Conservation (phyloP, 2,888 invertebrate genomes). For the Phlogophora meticulosa region DNA sequence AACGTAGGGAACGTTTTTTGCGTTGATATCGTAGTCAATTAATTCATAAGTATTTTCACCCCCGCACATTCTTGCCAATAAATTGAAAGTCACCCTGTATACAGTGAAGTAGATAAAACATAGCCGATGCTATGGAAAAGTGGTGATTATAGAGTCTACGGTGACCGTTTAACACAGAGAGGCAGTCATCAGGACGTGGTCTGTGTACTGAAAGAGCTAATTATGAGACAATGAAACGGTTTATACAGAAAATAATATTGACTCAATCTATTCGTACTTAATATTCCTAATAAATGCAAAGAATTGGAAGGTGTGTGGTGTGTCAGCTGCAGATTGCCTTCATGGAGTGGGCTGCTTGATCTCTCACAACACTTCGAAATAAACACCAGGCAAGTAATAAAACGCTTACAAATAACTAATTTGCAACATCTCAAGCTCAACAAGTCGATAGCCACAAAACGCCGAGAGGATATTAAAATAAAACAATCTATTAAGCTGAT, state of each 20-base stretch:
- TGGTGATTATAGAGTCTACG: background rate
- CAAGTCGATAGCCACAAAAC: background rate
- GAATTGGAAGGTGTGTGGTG: background rate
- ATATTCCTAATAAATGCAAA: background rate
- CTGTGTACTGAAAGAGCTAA: background rate
- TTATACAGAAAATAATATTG: too few relatives aligned
- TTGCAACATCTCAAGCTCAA: conserved; percentile 12
- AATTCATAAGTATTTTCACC: too few relatives aligned
- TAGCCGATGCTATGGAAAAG: background rate
- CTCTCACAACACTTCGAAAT: background rate
- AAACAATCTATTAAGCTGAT: too few relatives aligned
- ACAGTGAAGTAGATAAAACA: too few relatives aligned
- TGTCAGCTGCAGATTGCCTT: background rate
- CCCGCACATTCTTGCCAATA: too few relatives aligned
- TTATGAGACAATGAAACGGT: background rate
- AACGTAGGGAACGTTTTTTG: too few relatives aligned
- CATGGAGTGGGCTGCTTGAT: conserved; percentile 2
- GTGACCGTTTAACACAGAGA: too few relatives aligned
- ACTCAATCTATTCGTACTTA: too few relatives aligned
- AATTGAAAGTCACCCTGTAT: too few relatives aligned
- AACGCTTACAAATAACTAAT: conserved; percentile 1
- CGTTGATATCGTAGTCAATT: too few relatives aligned
- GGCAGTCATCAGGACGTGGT: background rate
- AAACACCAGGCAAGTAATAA: conserved; percentile 7
- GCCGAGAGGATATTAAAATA: too few relatives aligned